Evolutionary conservation across 2,888 invertebrate species (phyloP), one percentile per base, ranked within the genome.

Genomic region (Tachina lurida): DNA sequence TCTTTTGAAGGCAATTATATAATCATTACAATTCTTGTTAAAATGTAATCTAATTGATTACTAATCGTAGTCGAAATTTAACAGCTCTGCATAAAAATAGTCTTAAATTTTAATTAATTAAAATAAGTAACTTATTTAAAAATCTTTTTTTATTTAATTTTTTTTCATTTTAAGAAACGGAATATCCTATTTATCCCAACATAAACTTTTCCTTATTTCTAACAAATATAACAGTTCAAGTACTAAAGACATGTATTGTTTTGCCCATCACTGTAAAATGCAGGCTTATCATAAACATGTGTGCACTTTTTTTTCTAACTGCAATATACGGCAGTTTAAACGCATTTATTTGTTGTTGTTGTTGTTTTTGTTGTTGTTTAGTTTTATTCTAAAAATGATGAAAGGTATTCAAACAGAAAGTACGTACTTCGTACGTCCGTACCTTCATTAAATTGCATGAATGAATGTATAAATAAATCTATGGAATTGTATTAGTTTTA

Each of bases 401-500:
- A 78, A 84, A 84, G 73, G 54, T 12, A 75, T 68, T 81, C 62
- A 81, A 60, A 52, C 60, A 60, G 49, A 74, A 31, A 62, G 56
- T 19, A 49, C 15, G 43, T 31, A 45, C 15, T 17, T 47, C 52
- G 39, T 65, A 43, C 15, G 41, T 65, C 15, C 17, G 22, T 68
- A 15, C 68, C 67, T 62, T 56, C 71, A 63, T 54, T 62, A 63
- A 75, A 75, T 52, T 68, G 60, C 41, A 49, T 75, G 60, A 54
- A 70, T 71, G 80, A 22, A 43, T 17, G 77, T 63, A 63, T 31
- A 74, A 70, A 86, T 82, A 78, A 77, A 86, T 86, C 70, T 67
- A 67, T 78, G 68, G 71, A 56, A 78, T 79, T 79, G 79, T 73
- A 76, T 86, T 86, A 83, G 86, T 86, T 86, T 79, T 43, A 76